These are phyloP conservation scores for Hetaerina americana DNA, from an alignment of 1,140 invertebrate species.

Conservation along the genomic window DNA sequence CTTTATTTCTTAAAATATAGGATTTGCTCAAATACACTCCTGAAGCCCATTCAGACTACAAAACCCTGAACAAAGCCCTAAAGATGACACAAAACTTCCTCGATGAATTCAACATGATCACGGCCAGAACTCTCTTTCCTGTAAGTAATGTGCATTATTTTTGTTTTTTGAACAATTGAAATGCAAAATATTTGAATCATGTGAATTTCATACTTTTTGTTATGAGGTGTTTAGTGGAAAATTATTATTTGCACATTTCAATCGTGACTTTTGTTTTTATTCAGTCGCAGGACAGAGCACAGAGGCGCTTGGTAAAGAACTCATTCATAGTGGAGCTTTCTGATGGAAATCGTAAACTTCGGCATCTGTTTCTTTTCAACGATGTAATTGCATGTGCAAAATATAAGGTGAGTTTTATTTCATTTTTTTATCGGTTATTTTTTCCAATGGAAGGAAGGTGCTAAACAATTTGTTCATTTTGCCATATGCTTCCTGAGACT, in stretches of 20 bases:
- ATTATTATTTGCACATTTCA: not conserved
- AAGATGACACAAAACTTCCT: constrained; percentile 80
- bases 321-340: constrained; percentile 86
- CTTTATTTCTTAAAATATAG: constrained; percentile 35
- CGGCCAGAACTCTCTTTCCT: constrained; percentile 69
- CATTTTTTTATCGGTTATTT: not conserved
- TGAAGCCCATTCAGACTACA: constrained; percentile 66
- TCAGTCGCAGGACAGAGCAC: constrained; percentile 61
- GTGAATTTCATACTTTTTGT: not conserved
- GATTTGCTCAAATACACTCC: constrained; percentile 85
- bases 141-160: constrained; percentile 35
- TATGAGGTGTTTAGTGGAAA: not conserved
- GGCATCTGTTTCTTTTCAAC: constrained; percentile 88
- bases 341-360: constrained; percentile 74
- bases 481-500: too few species aligned
- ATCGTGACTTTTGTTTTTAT: constrained; percentile 20
- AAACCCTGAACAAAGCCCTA: constrained; percentile 66
- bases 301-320: constrained; percentile 82
- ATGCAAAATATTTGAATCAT: too few species aligned
- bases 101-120: constrained; percentile 81
- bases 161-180: too few species aligned
- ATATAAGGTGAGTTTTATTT: constrained; percentile 53
- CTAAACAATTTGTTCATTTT: too few species aligned
- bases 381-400: constrained; percentile 92
- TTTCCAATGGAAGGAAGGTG: too few species aligned